These are phyloP conservation scores for Phrixothrix hirtus DNA, from an alignment of 2,888 invertebrate genomes.

Conservation along the genomic window DNA sequence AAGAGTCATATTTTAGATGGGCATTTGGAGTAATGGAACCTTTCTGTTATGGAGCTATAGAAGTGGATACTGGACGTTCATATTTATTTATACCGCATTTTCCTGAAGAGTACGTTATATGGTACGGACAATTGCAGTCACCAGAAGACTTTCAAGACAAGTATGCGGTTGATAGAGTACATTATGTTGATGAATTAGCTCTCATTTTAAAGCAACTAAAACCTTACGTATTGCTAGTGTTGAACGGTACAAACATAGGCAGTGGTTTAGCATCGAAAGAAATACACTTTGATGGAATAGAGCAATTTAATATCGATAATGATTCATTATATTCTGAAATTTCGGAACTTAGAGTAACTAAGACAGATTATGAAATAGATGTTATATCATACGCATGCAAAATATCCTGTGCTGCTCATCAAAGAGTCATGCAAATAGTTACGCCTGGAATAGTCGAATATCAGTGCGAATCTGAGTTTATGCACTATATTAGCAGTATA, in stretches of 20 bases:
- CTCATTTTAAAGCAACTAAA: conserved; percentile 61
- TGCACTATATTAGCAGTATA: conserved; percentile 79
- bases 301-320: conserved; percentile 76
- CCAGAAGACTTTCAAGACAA: conserved; percentile 74
- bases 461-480: conserved; percentile 83
- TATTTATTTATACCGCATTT: conserved; percentile 85
- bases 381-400: conserved; percentile 88
- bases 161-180: conserved; percentile 82
- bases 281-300: conserved; percentile 84
- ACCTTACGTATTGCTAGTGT: conserved; percentile 64
- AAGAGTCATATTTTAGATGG: conserved; percentile 99
- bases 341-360: conserved; percentile 84
- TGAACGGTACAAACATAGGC: conserved; percentile 88
- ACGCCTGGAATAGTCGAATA: conserved; percentile 78
- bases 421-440: conserved; percentile 80
- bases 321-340: conserved; percentile 78
- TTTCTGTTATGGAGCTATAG: conserved; percentile 84
- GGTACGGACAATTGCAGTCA: conserved; percentile 86
- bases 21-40: conserved; percentile 91
- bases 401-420: conserved; percentile 94
- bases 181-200: conserved; percentile 74
- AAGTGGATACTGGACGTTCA: conserved; percentile 69
- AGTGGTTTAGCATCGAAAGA: conserved; percentile 78
- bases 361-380: conserved; percentile 82
- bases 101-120: conserved; percentile 84